phyloP scores from a whole-genome alignment of 1,140 invertebrate species.

The Diabrotica virgifera region DNA sequence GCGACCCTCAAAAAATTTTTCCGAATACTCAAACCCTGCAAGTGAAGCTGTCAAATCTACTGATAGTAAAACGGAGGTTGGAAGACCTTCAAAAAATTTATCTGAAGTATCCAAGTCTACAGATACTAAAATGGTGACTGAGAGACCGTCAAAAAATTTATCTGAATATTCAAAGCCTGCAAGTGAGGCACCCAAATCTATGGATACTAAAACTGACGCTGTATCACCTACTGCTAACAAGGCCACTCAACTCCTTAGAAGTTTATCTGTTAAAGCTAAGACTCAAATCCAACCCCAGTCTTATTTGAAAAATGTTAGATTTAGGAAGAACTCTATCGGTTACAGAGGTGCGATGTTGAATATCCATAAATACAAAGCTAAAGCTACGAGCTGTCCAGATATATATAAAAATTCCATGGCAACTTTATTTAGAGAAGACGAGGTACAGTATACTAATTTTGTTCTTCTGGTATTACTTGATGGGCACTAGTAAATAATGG shows the following conservation, averaged over 20 bases:
- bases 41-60: not conserved
- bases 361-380: constrained; percentile 69
- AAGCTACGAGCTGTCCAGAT: constrained; percentile 85
- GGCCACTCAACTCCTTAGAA: constrained; percentile 18
- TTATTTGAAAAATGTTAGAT: constrained; percentile 70
- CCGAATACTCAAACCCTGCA: not conserved
- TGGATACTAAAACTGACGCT: too few species aligned
- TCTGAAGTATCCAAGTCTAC: too few species aligned
- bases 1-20: not conserved
- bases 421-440: constrained; percentile 74
- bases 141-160: not conserved
- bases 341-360: constrained; percentile 81
- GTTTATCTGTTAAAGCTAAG: constrained; percentile 24
- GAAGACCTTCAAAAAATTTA: too few species aligned
- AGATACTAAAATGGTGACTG: too few species aligned
- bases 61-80: not conserved
- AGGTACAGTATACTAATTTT: constrained; percentile 46
- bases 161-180: not conserved
- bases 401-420: constrained; percentile 88
- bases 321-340: constrained; percentile 76
- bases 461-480: not conserved
- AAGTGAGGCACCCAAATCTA: not conserved
- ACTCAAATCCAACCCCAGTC: constrained; percentile 53
- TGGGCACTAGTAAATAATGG: not conserved
- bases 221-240: not conserved